Percentiles rank a stretch among this genome's conserved stretches.
These are phyloP conservation scores for Mesoclemmys tuberculata DNA, from an alignment of 2,113 vertebrate species.

Conservation along the genomic window DNA sequence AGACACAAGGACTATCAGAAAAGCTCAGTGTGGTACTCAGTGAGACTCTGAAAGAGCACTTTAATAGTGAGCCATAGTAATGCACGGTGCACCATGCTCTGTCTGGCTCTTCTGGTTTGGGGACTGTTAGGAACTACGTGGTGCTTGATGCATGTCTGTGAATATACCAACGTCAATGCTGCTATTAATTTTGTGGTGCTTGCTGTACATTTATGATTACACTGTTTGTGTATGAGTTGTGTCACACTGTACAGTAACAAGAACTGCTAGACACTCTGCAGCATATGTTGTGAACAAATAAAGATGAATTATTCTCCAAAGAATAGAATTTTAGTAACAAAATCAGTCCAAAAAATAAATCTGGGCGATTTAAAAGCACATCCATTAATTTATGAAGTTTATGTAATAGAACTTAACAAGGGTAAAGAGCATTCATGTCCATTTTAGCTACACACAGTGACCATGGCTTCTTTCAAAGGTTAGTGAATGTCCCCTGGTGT, in stretches of 20 bases:
- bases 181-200: too few relatives aligned
- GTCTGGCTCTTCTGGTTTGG: neutral
- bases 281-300: neutral
- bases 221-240: neutral
- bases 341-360: neutral
- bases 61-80: too few relatives aligned
- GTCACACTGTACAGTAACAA: neutral
- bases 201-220: too few relatives aligned
- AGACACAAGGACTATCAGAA: neutral
- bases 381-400: too few relatives aligned
- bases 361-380: neutral
- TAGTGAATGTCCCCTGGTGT: neutral
- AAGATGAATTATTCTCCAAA: neutral
- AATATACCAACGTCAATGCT: too few relatives aligned
- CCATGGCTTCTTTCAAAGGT: neutral
- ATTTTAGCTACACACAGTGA: neutral
- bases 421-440: neutral
- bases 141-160: neutral
- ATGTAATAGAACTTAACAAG: neutral
- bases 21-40: neutral
- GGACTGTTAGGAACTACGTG: neutral
- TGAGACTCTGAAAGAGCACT: neutral
- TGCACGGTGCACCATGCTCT: too few relatives aligned
- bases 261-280: neutral
- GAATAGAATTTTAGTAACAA: neutral